Percentiles rank a stretch among this genome's conserved stretches.
phyloP scores from a whole-genome alignment of 2,888 invertebrate species.

The Sarcophaga subvicina region DNA sequence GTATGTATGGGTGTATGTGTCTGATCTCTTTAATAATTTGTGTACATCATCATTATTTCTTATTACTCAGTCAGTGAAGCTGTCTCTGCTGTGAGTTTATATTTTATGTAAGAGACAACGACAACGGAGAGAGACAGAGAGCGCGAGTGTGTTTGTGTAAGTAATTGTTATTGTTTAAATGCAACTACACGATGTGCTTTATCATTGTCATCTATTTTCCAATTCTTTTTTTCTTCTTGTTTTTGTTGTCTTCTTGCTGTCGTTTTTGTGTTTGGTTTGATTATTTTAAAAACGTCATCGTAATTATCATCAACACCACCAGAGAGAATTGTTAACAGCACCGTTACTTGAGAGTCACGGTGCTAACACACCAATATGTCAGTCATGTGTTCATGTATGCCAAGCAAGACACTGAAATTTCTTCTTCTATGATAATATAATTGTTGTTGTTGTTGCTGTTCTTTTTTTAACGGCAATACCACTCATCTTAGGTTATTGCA shows the following conservation, averaged over 20 bases:
- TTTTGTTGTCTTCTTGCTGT: constrained; percentile 5
- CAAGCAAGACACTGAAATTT: not conserved
- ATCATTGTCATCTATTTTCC: constrained; percentile 67
- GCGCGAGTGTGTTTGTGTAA: constrained; percentile 10
- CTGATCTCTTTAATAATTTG: not conserved
- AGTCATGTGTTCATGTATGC: constrained; percentile 27
- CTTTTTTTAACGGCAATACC: too few species aligned
- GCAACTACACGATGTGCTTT: constrained; percentile 62
- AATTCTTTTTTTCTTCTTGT: not conserved
- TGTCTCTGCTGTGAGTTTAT: constrained; percentile 1
- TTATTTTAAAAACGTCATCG: constrained; percentile 54
- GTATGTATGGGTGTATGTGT: not conserved
- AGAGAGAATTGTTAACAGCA: not conserved
- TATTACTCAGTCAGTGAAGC: not conserved
- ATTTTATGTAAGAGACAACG: too few species aligned
- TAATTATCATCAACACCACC: constrained; percentile 65
- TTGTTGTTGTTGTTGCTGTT: too few species aligned
- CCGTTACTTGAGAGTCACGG: too few species aligned
- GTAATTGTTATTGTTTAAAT: constrained; percentile 37
- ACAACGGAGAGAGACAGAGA: too few species aligned
- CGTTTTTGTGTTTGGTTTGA: too few species aligned
- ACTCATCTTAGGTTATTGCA: constrained; percentile 43
- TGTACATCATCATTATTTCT: constrained; percentile 13
- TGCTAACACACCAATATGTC: constrained; percentile 53
- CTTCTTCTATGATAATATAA: too few species aligned